These are phyloP conservation scores for Samia ricini DNA, from an alignment of 1,140 invertebrate species.

Conservation along the genomic window DNA sequence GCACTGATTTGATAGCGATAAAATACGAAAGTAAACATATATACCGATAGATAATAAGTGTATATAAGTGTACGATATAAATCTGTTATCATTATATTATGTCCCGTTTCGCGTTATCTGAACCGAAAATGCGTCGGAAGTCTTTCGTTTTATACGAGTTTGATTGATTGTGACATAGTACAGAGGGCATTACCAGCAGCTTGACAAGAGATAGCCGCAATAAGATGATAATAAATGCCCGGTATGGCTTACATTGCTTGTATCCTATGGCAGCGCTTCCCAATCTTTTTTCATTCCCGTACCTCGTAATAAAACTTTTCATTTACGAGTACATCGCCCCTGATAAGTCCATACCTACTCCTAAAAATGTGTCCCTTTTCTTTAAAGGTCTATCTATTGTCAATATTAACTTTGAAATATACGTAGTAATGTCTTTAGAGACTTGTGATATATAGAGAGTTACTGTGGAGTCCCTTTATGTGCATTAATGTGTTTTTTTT, in stretches of 20 bases:
- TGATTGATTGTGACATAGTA: constrained; percentile 15
- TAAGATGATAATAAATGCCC: neutral
- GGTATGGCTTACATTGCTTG: neutral
- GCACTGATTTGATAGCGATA: constrained; percentile 41
- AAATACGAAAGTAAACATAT: constrained; percentile 8
- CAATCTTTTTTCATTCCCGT: no score
- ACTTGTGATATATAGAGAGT: no score
- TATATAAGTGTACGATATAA: constrained; percentile 41
- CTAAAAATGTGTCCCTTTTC: no score
- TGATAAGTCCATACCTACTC: no score
- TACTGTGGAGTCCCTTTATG: no score
- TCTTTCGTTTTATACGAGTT: constrained; percentile 11
- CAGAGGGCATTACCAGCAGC: neutral
- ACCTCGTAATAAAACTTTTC: no score
- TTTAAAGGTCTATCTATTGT: no score
- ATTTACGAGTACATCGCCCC: no score
- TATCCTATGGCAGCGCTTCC: no score
- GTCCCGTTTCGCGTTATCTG: constrained; percentile 31
- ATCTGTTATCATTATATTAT: constrained; percentile 31
- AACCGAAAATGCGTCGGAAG: constrained; percentile 34
- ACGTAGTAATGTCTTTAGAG: no score
- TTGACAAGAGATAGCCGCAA: neutral
- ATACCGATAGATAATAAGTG: constrained; percentile 30
- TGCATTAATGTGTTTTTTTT: no score
- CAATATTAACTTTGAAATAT: no score